Percentiles rank a stretch among this genome's conserved stretches.
Evolutionary conservation across 1,140 invertebrate genomes (phyloP).

Genomic region (Heterodera schachtii): DNA sequence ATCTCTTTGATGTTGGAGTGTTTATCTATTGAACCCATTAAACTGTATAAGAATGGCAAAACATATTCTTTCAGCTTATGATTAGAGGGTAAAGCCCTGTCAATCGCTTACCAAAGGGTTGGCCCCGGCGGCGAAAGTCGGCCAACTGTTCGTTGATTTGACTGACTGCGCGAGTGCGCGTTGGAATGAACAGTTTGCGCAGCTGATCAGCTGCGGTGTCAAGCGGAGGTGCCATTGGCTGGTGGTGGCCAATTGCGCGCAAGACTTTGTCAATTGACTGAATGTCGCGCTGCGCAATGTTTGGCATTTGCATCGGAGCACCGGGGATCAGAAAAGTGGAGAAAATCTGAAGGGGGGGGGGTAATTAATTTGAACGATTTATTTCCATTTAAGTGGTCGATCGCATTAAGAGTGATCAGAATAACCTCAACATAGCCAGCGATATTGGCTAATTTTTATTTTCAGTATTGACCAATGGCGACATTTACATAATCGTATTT

Average conservation of each 20-base stretch:
- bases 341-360: constrained; percentile 72
- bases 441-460: too few relatives aligned
- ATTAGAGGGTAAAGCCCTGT: too few relatives aligned
- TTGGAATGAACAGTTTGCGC: constrained; percentile 83
- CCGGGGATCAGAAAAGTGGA: constrained; percentile 89
- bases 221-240: constrained; percentile 9
- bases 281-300: constrained; percentile 46
- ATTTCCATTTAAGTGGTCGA: too few relatives aligned
- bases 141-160: constrained; percentile 81
- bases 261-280: constrained; percentile 54
- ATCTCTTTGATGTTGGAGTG: too few relatives aligned
- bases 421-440: too few relatives aligned
- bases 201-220: constrained; percentile 75
- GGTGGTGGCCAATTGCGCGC: constrained; percentile 18
- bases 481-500: too few relatives aligned
- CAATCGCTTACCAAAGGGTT: constrained; percentile 69
- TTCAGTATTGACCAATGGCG: too few relatives aligned
- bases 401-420: too few relatives aligned
- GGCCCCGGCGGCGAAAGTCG: constrained; percentile 86
- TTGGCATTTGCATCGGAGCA: constrained; percentile 68
- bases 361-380: too few relatives aligned
- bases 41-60: too few relatives aligned
- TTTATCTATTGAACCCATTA: too few relatives aligned
- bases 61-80: too few relatives aligned
- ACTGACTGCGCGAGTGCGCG: constrained; percentile 80